Evolutionary conservation across 2,797 vertebrate genomes (phyloP), one percentile per base, ranked within the genome.

Genomic region (Hirundo rustica): DNA sequence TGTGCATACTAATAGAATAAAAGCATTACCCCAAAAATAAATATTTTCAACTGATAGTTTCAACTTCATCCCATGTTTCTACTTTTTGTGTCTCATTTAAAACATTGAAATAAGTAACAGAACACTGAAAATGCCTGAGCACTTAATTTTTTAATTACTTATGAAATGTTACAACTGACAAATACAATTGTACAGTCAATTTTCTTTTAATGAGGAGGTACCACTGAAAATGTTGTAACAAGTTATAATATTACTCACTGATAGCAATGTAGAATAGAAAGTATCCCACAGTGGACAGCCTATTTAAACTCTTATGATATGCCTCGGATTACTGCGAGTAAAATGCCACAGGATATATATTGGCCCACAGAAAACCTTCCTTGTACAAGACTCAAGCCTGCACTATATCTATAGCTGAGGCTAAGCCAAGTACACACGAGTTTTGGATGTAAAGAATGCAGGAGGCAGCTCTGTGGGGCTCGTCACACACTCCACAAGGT

Each of bases 1-100:
- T 97, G 95, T 90, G 94, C 92, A 95, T 84, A 42, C 76, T 93
- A 80, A 91, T 20, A 88, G 76, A 95, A 80, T 85, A 96, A 96
- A 95, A 91, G 71, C 79, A 94, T 92, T 94, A 85, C 32, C 67
- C 86, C 70, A 7, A 75, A 96, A 96, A 96, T 92, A 97, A 94
- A 91, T 85, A 45, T 85, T 95, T 95, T 91, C 66, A 81, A 95
- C 94, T 17, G 26, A 71, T n/a, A 88, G 65, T 74, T 92, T 90
- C 4, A 1, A 36, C 14, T 73, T 78, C 3, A 2, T 8, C 64
- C 16, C 92, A 10, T 3, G 22, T 58, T 85, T 82, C 67, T 32
- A 38, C 14, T 64, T 93, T 48, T 27, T 36, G 23, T 29, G 13
- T 64, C n/a, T 76, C 54, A 38, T 34, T 85, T 42, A 58, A 93